Percentiles rank a stretch among this genome's conserved stretches.
phyloP scores from a whole-genome alignment of 1,140 invertebrate genomes.

The Drosophila navojoa region DNA sequence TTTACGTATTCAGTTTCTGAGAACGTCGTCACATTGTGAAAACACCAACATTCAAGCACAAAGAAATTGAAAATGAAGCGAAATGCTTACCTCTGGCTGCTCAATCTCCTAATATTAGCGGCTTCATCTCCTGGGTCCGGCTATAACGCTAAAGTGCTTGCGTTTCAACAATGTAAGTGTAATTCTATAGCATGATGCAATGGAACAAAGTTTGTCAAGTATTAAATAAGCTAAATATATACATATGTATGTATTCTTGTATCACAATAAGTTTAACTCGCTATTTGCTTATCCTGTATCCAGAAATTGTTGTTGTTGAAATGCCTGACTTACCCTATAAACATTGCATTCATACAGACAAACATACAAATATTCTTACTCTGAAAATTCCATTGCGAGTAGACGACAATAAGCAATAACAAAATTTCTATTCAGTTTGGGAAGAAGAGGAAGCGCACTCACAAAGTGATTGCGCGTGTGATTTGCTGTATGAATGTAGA shows the following conservation, averaged over 20 bases:
- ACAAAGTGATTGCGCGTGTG: no score
- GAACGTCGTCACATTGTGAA: slow-evolving; percentile 38
- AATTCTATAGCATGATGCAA: slow-evolving; percentile 3
- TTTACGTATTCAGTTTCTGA: slow-evolving; percentile 21
- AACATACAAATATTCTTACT: neutral
- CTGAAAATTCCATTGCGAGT: no score
- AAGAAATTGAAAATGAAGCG: slow-evolving; percentile 52
- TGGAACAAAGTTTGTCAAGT: neutral
- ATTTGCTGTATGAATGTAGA: no score
- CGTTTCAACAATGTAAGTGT: slow-evolving; percentile 55
- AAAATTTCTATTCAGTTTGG: no score
- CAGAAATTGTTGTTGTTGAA: no score
- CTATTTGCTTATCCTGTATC: no score
- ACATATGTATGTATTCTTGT: no score
- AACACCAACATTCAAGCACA: slow-evolving; percentile 28
- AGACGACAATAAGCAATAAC: no score
- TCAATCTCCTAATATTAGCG: slow-evolving; percentile 38
- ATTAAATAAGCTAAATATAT: neutral
- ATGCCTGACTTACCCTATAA: neutral
- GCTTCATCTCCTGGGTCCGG: slow-evolving; percentile 19
- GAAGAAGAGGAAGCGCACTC: no score
- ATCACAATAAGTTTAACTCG: no score
- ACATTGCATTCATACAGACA: neutral
- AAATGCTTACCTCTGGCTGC: slow-evolving; percentile 36
- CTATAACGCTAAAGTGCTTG: slow-evolving; percentile 17